These are phyloP conservation scores for Dryobota labecula DNA, from an alignment of 2,888 invertebrate species.

Conservation along the genomic window DNA sequence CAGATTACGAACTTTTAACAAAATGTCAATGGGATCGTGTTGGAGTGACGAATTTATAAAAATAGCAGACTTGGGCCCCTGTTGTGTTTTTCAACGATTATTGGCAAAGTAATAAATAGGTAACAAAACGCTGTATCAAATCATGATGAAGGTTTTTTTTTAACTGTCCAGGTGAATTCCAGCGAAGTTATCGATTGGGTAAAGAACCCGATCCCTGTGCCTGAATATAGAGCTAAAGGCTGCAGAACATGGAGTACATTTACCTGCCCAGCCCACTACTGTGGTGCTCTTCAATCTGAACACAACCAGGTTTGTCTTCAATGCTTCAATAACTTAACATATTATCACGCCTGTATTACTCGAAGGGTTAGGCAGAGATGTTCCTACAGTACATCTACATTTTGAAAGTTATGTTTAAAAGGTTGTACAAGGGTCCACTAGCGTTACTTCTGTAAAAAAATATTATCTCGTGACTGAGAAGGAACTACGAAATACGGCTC, in stretches of 20 bases:
- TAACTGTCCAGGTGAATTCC: constrained; percentile 79
- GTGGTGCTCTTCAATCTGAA: constrained; percentile 69
- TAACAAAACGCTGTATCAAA: neutral
- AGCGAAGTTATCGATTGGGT: constrained; percentile 90
- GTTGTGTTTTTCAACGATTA: neutral
- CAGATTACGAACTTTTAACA: no score
- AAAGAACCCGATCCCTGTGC: constrained; percentile 86
- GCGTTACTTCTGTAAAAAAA: no score
- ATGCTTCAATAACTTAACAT: neutral
- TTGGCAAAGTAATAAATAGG: neutral
- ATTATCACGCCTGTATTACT: neutral
- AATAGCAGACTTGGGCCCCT: no score
- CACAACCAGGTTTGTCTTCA: constrained; percentile 71
- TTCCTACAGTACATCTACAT: neutral
- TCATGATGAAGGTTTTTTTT: neutral
- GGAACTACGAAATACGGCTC: no score
- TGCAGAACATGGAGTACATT: constrained; percentile 69
- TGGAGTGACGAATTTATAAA: no score
- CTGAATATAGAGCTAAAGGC: constrained; percentile 73
- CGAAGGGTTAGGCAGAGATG: neutral
- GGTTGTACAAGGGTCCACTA: no score
- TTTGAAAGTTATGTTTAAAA: neutral
- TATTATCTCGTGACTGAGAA: no score
- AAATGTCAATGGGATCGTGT: no score
- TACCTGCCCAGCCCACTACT: constrained; percentile 64